Evolutionary conservation across 2,113 vertebrate genomes (phyloP), one percentile per base, ranked within the genome.

Genomic region (Otocyon megalotis): DNA sequence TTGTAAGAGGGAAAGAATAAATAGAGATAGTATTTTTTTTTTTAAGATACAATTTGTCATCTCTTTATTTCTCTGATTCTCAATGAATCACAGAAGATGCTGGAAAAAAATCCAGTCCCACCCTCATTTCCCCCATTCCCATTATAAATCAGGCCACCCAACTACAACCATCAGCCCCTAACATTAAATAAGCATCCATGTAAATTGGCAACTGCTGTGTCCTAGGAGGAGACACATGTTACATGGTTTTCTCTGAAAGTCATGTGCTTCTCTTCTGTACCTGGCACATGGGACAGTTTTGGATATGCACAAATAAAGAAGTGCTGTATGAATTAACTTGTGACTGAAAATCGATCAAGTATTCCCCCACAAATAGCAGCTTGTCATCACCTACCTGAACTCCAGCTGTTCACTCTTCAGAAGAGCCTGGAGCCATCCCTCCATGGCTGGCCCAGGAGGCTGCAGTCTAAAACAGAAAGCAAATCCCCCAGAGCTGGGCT

Each of bases 61-160:
- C 32, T 90, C 56, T 56, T 65, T 53, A 28, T 93, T 87, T 79
- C 56, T 76, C 8, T 48, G 8, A 56, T 82, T 95, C 43, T 88
- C 84, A 96, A 80, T 56, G 15, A 97, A 67, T 80, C 71, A 90
- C 50, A 72, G 35, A 91, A 94, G 63, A 95, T 60, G 71, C 17
- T 35, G 30, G 19, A 82, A 35, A 87, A 85, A 50, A n/a, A 63
- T 9, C 60, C 5, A 2, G 28, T n/a, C 7, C 58, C 20, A 56
- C 43, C n/a, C 54, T 8, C 8, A 4, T 4, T 32, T n/a, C 10
- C 71, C 22, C 32, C 17, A 24, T 24, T 60, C 48, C 63, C 19
- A 28, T 69, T 87, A 72, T 37, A 63, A 30, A 35, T 48, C 54
- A 77, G 30, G 20, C 72, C 22, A n/a, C 37, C 26, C 32, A 74